Conservation (phyloP, 2,113 vertebrate genomes). For the Anoura caudifer region DNA sequence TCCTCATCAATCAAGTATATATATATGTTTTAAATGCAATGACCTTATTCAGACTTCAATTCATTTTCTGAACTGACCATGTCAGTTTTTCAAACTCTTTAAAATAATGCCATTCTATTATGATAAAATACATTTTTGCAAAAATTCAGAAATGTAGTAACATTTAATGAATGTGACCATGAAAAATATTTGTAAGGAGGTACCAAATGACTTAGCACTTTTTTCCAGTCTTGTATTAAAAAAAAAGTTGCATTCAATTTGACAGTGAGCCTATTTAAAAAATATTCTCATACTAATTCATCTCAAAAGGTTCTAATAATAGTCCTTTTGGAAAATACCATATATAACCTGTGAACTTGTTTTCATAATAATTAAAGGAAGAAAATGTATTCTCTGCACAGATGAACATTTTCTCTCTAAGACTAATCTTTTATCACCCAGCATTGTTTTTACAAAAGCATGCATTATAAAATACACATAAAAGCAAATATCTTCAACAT, state of each 20-base stretch:
- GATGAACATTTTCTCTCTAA: slow-evolving; percentile 68
- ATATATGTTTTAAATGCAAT: slow-evolving; percentile 63
- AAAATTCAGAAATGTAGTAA: slow-evolving; percentile 68
- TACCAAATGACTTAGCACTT: slow-evolving; percentile 67
- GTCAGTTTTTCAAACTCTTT: slow-evolving; percentile 65
- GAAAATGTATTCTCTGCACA: slow-evolving; percentile 66
- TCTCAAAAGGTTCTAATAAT: slow-evolving; percentile 66
- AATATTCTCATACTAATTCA: slow-evolving; percentile 63
- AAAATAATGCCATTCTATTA: slow-evolving; percentile 73
- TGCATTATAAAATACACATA: slow-evolving; percentile 79
- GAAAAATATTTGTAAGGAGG: slow-evolving; percentile 73
- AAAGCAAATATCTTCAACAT: slow-evolving; percentile 80
- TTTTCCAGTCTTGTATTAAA: slow-evolving; percentile 60
- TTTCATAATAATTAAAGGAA: slow-evolving; percentile 59
- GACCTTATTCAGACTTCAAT: slow-evolving; percentile 66
- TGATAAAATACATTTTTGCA: slow-evolving; percentile 74
- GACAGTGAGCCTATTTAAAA: slow-evolving; percentile 68
- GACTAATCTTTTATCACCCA: slow-evolving; percentile 63
- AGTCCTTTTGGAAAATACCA: slow-evolving; percentile 77
- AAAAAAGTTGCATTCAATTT: slow-evolving; percentile 58
- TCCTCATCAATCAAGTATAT: slow-evolving; percentile 57
- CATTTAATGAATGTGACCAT: slow-evolving; percentile 69
- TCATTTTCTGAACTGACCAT: slow-evolving; percentile 59
- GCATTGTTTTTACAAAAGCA: slow-evolving; percentile 79
- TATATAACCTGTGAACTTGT: slow-evolving; percentile 61